phyloP scores from a whole-genome alignment of 2,888 invertebrate genomes.

The Aporophyla nigra region DNA sequence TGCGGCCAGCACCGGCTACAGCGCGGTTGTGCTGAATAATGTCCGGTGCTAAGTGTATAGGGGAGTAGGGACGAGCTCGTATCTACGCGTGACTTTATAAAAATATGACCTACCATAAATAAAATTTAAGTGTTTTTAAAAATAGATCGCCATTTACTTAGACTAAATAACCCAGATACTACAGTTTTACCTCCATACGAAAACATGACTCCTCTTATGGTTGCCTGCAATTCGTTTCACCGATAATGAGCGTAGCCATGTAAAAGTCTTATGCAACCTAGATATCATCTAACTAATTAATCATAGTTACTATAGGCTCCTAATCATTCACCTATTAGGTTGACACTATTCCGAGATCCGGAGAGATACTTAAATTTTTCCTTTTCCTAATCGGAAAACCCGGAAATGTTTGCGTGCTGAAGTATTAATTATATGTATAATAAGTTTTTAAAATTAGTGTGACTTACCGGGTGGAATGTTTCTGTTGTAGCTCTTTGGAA shows the following conservation, averaged over 20 bases:
- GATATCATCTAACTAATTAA: neutral
- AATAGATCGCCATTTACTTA: constrained; percentile 47
- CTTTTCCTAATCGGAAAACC: neutral
- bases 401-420: neutral
- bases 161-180: neutral
- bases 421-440: neutral
- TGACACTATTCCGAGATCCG: neutral
- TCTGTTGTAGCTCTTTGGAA: constrained; percentile 88
- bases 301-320: neutral
- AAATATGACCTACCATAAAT: constrained; percentile 59
- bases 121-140: constrained; percentile 58
- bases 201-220: neutral
- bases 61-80: constrained; percentile 56
- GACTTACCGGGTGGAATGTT: constrained; percentile 89
- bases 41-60: constrained; percentile 87
- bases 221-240: neutral
- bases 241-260: neutral
- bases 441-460: neutral
- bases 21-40: constrained; percentile 80
- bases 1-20: constrained; percentile 56
- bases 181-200: neutral
- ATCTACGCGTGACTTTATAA: constrained; percentile 67
- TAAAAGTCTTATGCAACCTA: neutral
- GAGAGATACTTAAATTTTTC: too few species aligned
- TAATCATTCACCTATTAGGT: neutral